Base-by-base conservation (phyloP, 2,888 invertebrate genomes). In the Tromatobia lineatoria region DNA sequence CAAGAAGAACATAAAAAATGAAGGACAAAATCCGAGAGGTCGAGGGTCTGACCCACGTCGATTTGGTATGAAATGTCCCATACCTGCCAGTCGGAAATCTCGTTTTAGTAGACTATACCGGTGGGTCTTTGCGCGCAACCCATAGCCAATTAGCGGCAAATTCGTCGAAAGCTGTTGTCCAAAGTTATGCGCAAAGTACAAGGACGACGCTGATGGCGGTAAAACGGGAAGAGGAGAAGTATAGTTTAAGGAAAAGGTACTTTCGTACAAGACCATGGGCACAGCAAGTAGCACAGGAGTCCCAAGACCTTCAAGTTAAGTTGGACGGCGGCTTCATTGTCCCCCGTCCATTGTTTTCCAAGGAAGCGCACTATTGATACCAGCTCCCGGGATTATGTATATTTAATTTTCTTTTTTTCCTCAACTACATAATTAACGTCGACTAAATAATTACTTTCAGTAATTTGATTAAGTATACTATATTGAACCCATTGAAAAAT, bases 91-190 rank as follows among this genome's bases (percentile, higher is more conserved):
- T 34, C 54, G 54, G 80, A 77, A 80, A 80, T 73, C 66, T 80
- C 61, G 77, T 83, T 85, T 80, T 75, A 85, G 83, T 83, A 80
- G 61, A 64, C 59, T 77, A 80, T 69, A 67, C 75, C 54, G 73
- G 47, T 74, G 45, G 38, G 54, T 64, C 69, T 29, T 54, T 64
- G 45, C 52, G 77, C 66, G 69, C 69, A 59, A 47, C 47, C 73
- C 61, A 59, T 76, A 80, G 77, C 80, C 80, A 85, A 85, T 80
- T 83, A 85, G 80, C 54, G 59, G 67, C 42, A 47, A 83, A 77
- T 83, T 73, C 74, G 74, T 76, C 64, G 80, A 82, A 82, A 82
- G 42, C 67, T 77, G 64, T 78, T 74, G 70, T 66, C 73, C 45
- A 75, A 82, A 82, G 79, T 85, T 79, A 82, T 85, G 82, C 67